Evolutionary conservation across 2,113 vertebrate genomes (phyloP).

Genomic region (Cynocephalus volans): DNA sequence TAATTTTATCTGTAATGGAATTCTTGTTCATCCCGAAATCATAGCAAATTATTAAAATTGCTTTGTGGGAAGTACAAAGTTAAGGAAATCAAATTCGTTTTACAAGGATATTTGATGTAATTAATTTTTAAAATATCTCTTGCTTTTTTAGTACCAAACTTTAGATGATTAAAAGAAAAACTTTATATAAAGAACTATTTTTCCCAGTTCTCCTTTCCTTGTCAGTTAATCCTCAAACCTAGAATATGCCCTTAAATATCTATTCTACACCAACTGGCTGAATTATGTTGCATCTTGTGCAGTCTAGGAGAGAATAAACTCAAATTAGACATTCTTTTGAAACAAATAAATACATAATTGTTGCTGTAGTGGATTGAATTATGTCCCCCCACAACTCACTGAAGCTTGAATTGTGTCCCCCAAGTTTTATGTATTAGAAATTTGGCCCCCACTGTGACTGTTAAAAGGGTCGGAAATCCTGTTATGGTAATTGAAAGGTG

Average conservation of each 20-base stretch:
- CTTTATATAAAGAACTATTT: slow-evolving; percentile 15
- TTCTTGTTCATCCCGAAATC: slow-evolving; percentile 68
- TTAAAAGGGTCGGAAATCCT: too few relatives aligned
- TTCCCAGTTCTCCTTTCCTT: slow-evolving; percentile 20
- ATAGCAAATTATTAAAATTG: slow-evolving; percentile 74
- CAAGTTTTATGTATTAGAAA: too few relatives aligned
- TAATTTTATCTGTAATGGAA: slow-evolving; percentile 78
- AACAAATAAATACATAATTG: not conserved
- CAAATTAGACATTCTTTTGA: not conserved
- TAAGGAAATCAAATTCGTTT: slow-evolving; percentile 71
- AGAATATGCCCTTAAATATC: slow-evolving; percentile 1
- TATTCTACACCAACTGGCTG: not conserved
- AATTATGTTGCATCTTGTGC: not conserved
- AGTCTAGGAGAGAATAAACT: not conserved
- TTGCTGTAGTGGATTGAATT: not conserved
- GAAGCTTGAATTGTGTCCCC: too few relatives aligned
- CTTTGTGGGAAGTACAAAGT: slow-evolving; percentile 72
- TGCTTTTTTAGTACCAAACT: slow-evolving; percentile 49
- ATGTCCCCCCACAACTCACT: too few relatives aligned
- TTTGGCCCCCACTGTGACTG: too few relatives aligned
- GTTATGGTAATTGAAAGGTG: too few relatives aligned
- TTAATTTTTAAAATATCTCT: slow-evolving; percentile 73
- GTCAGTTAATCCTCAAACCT: slow-evolving; percentile 36
- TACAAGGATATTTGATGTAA: slow-evolving; percentile 64
- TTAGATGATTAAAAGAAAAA: slow-evolving; percentile 47